Evolutionary conservation across 2,888 invertebrate species (phyloP), one percentile per base, ranked within the genome.

Genomic region (Leuctra nigra): DNA sequence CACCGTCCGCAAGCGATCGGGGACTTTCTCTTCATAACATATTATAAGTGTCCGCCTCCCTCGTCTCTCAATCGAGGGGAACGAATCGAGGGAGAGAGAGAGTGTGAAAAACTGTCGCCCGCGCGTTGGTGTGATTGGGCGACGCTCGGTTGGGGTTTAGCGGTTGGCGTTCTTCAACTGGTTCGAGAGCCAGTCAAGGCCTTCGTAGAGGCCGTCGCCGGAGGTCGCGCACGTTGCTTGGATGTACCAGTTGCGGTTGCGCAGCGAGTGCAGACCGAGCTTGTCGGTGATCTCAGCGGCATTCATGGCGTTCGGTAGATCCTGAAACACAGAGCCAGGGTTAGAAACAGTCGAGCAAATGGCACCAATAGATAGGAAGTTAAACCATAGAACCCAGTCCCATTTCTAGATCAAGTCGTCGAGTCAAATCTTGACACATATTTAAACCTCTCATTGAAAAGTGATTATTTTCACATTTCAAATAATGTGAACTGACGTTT

Each of bases 241-340:
- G 73, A 94, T 94, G 79, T 93, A 94, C 94, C 94, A 94, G 77
- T 94, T 92, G 75, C 97, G 91, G 80, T 97, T 96, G 76, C 97
- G 87, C 76, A 98, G 81, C 72, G 94, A 93, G 77, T 98, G 98
- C 74, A 99, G 84, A 63, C 96, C 96, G 73, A 99, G 82, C 83
- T 98, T 99, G 79, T 99, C 98, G 68, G 98, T 99, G 68, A 99
- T 96, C 81, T 99, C 99, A 62, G 98, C 97, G 64, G 98, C 97
- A 76, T 96, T 98, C 98, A 99, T 99, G 68, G 98, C 98, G 77
- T 99, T 99, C 70, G 98, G 98, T 81, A 99, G 83, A 84, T 99
- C 99, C 92, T 95, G 72, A n/a, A n/a, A n/a, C n/a, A n/a, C n/a
- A n/a, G n/a, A n/a, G n/a, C n/a, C n/a, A n/a, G n/a, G n/a, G n/a